phyloP scores from a whole-genome alignment of 2,888 invertebrate species.

The Apodemia hepburni region DNA sequence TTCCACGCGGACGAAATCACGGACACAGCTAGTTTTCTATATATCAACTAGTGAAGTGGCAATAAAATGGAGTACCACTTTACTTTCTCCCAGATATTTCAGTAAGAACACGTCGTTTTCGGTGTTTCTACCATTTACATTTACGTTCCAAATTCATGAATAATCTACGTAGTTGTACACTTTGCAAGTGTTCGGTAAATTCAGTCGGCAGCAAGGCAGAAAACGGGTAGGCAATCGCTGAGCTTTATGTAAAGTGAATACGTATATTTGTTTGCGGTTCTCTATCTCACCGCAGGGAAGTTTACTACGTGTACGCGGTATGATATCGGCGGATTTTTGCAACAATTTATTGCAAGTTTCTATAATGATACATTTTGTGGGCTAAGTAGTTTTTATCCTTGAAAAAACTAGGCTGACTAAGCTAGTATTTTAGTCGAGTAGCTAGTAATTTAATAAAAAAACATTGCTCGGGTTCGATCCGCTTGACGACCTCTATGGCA shows the following conservation, averaged over 20 bases:
- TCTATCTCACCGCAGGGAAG: background rate
- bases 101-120: background rate
- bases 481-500: too few species aligned
- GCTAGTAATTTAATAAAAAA: too few species aligned
- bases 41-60: too few species aligned
- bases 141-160: conserved; percentile 10
- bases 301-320: background rate
- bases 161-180: background rate
- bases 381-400: background rate
- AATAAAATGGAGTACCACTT: too few species aligned
- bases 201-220: background rate
- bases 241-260: conserved; percentile 13
- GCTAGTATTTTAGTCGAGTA: too few species aligned
- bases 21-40: too few species aligned
- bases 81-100: background rate
- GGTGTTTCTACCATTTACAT: conserved; percentile 1
- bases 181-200: conserved; percentile 4
- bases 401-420: background rate
- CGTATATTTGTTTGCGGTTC: conserved; percentile 9
- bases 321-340: background rate
- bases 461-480: too few species aligned
- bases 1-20: too few species aligned
- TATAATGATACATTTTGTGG: background rate
- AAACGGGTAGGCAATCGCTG: conserved; percentile 12
- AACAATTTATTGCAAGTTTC: background rate